Conservation (phyloP, 2,797 vertebrate species). For the Pantherophis vulpinus region DNA sequence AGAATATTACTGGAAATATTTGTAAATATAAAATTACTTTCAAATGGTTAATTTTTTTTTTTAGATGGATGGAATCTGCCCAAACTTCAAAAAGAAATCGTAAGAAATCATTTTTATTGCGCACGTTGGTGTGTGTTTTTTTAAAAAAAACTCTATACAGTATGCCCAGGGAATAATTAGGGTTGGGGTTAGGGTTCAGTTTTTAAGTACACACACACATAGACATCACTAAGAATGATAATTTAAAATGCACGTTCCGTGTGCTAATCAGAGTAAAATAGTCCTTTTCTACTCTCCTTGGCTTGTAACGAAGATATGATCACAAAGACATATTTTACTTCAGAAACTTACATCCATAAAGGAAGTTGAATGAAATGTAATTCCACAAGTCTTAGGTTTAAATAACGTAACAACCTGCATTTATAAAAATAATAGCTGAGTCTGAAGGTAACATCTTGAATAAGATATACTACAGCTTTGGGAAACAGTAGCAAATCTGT, state of each 20-base stretch:
- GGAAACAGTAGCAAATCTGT: not conserved
- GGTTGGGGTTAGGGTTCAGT: not conserved
- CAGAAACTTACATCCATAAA: not conserved
- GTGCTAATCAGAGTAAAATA: not conserved
- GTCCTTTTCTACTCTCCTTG: not conserved
- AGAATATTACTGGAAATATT: constrained; percentile 28
- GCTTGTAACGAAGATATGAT: not conserved
- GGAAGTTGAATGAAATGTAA: not conserved
- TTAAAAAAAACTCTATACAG: constrained; percentile 22
- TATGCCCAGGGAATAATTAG: constrained; percentile 27
- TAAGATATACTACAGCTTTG: not conserved
- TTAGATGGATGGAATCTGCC: not conserved
- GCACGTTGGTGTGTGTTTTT: not conserved
- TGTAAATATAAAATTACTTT: constrained; percentile 22
- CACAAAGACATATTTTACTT: not conserved
- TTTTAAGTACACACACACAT: not conserved
- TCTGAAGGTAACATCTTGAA: not conserved
- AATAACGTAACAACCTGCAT: not conserved
- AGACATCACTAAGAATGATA: not conserved
- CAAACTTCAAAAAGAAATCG: constrained; percentile 43
- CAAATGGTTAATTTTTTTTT: not conserved
- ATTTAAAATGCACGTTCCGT: not conserved
- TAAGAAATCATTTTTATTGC: constrained; percentile 8
- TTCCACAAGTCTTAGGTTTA: not conserved
- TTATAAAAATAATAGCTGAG: not conserved